Conservation (phyloP, 2,888 invertebrate genomes). For the Drosophila siamana region DNA sequence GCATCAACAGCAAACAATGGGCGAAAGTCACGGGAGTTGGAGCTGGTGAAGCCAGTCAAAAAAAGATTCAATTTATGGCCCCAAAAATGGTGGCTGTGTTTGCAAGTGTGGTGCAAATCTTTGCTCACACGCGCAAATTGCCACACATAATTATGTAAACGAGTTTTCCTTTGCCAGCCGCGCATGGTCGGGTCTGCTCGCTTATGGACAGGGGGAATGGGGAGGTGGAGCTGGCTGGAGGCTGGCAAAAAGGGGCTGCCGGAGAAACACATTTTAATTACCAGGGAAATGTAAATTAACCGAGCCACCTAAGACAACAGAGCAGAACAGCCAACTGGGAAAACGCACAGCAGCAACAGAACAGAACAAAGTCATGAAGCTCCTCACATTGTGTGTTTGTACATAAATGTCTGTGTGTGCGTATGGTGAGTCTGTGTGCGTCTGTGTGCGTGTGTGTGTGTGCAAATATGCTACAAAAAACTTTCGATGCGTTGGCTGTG, state of each 20-base stretch:
- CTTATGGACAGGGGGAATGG: background rate
- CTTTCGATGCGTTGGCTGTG: constrained; percentile 53
- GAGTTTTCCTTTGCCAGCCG: constrained; percentile 44
- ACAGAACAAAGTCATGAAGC: constrained; percentile 61
- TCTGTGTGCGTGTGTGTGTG: background rate
- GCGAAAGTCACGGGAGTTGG: background rate
- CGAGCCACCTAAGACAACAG: constrained; percentile 73
- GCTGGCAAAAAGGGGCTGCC: constrained; percentile 11
- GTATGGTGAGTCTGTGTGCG: too few relatives aligned
- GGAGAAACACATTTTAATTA: constrained; percentile 74
- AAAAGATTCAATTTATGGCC: constrained; percentile 53
- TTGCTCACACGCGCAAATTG: constrained; percentile 71
- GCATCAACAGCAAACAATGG: constrained; percentile 15
- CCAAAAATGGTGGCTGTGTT: constrained; percentile 38
- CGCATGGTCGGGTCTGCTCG: constrained; percentile 7
- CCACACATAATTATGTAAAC: constrained; percentile 81
- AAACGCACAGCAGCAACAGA: constrained; percentile 42
- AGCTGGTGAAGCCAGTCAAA: constrained; percentile 8
- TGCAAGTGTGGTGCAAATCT: constrained; percentile 62
- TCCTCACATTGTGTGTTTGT: constrained; percentile 25
- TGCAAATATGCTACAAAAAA: constrained; percentile 57
- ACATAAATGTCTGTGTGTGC: background rate
- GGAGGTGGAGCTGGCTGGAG: background rate
- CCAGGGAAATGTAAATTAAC: constrained; percentile 81
- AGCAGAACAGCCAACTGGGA: constrained; percentile 56